Evolutionary conservation across 2,113 vertebrate genomes (phyloP), one percentile per base, ranked within the genome.

Genomic region (Tor tambroides): DNA sequence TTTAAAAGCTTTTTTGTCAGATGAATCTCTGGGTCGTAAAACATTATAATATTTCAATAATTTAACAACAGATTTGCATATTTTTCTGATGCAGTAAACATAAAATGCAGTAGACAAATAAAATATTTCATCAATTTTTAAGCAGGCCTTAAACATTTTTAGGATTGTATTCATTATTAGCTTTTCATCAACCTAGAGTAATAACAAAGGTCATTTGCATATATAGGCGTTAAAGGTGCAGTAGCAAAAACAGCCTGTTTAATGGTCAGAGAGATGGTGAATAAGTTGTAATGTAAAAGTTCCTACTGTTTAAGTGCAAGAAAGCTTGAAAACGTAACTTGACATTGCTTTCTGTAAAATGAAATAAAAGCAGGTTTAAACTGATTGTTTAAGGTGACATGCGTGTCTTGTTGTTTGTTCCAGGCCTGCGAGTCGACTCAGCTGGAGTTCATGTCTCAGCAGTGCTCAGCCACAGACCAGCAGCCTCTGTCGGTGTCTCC

Each of bases 401-500:
- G 6, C 26, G 15, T 59, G 28, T 78, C 26, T 51, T 83, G 49
- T 21, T 81, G 12, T 79, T 74, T 83, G 11, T 83, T 83, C 41
- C 85, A 99, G 98, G 92, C 93, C 84, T 99, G 98, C 80, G 56
- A 85, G 86, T 77, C 3, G 32, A 96, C 93, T 82, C 98, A 99
- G 94, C 89, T 97, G 89, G 95, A 94, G 76, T 99, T 99, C 85
- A 97, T 99, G 96, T 90, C 95, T 0, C 94, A 98, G 69, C 98
- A 99, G 88, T 99, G 98, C 1, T 95, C 96, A 0, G 89, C 93
- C 81, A 98, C 97, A 0, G 91, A 98, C 71, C 1, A 72, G 17
- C 91, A 95, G 69, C 97, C 97, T 0, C 94, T 98, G 4, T 92
- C 89, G 89, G 92, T 96, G 49, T 88, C 90, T 67, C 91, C 77